Percentiles rank a stretch among this genome's conserved stretches.
Conservation (phyloP, 2,797 vertebrate genomes). For the Scyliorhinus canicula region DNA sequence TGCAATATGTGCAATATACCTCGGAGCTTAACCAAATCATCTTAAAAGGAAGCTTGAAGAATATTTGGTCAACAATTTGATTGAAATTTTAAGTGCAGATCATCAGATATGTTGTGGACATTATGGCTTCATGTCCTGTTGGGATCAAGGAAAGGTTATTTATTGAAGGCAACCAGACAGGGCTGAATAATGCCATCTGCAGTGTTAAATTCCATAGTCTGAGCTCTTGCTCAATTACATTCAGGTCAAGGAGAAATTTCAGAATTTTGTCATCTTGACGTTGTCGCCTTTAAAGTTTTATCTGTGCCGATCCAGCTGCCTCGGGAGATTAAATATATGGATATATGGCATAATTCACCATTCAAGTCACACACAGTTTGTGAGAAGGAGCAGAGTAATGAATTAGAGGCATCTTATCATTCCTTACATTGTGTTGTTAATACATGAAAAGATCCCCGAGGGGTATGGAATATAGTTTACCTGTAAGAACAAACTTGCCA, state of each 20-base stretch:
- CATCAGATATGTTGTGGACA: neutral
- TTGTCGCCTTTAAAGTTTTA: conserved; percentile 26
- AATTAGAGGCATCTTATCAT: neutral
- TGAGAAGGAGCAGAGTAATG: neutral
- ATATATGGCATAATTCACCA: neutral
- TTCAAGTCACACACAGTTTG: conserved; percentile 13
- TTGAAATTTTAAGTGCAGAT: conserved; percentile 11
- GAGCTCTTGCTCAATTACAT: conserved; percentile 31
- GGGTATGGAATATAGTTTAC: neutral
- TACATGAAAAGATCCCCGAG: neutral
- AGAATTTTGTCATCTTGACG: neutral
- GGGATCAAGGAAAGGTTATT: conserved; percentile 8
- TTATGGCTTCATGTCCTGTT: neutral
- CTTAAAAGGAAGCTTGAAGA: neutral
- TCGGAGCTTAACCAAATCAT: neutral
- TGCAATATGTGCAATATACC: neutral
- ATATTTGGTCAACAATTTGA: neutral
- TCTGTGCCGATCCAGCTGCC: conserved; percentile 7
- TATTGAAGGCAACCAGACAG: conserved; percentile 17
- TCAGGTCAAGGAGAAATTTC: conserved; percentile 24
- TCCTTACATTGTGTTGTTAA: neutral
- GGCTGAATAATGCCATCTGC: neutral
- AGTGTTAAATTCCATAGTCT: neutral
- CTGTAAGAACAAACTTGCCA: neutral
- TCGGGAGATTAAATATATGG: neutral